Conservation (phyloP, 2,888 invertebrate genomes). For the Pachymerium ferrugineum region DNA sequence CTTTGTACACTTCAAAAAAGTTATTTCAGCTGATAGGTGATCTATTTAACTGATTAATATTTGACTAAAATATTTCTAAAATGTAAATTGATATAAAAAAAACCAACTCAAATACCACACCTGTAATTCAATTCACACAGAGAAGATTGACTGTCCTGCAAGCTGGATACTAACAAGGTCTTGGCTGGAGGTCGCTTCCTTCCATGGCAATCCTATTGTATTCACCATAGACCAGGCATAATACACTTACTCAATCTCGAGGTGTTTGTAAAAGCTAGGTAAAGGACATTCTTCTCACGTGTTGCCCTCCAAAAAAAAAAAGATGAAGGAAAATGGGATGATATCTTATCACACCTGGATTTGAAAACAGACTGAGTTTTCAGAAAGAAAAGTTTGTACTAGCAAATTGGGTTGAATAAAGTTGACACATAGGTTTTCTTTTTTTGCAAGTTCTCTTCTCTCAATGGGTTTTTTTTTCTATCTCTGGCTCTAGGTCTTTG, state of each 20-base stretch:
- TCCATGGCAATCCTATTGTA: not conserved
- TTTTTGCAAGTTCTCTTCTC: not conserved
- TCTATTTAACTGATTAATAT: too few relatives aligned
- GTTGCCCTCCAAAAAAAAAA: not conserved
- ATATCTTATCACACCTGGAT: conserved; percentile 3
- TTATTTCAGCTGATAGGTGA: too few relatives aligned
- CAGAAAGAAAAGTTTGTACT: not conserved
- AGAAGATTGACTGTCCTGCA: too few relatives aligned
- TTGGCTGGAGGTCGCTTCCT: too few relatives aligned
- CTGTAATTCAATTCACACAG: too few relatives aligned
- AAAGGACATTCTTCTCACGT: conserved; percentile 8
- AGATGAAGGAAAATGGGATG: not conserved
- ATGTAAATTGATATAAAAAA: too few relatives aligned
- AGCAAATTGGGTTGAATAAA: not conserved
- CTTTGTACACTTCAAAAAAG: too few relatives aligned
- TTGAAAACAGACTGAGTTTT: not conserved
- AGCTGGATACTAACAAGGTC: too few relatives aligned
- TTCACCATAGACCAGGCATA: not conserved
- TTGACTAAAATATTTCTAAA: too few relatives aligned
- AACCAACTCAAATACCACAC: too few relatives aligned
- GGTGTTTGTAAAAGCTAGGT: not conserved
- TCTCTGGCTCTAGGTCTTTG: not conserved
- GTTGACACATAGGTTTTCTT: not conserved
- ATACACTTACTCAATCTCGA: not conserved
- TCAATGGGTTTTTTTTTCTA: not conserved